phyloP scores from a whole-genome alignment of 2,888 invertebrate species.

The Drosophila acutilabella region DNA sequence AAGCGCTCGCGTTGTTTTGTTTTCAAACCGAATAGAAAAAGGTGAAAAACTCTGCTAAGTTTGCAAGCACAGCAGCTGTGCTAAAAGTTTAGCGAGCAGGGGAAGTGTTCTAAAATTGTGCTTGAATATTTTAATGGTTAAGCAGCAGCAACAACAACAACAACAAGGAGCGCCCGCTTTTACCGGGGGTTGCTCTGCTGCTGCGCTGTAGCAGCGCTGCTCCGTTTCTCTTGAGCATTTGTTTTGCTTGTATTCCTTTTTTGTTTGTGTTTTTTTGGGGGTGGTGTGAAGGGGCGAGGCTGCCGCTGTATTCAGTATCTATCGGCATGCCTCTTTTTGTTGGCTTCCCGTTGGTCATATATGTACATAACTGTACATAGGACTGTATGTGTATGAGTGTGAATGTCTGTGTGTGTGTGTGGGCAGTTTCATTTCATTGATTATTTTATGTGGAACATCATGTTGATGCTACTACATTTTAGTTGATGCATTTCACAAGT shows the following conservation, averaged over 20 bases:
- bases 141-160: slow-evolving; percentile 29
- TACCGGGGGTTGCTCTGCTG: slow-evolving; percentile 44
- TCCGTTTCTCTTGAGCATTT: slow-evolving; percentile 38
- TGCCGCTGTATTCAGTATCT: slow-evolving; percentile 57
- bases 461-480: slow-evolving; percentile 57
- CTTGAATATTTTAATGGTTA: slow-evolving; percentile 17
- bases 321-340: slow-evolving; percentile 77
- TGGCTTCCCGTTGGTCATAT: slow-evolving; percentile 75
- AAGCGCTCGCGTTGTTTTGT: slow-evolving; percentile 21
- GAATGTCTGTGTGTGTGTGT: slow-evolving; percentile 26
- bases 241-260: slow-evolving; percentile 49
- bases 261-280: slow-evolving; percentile 36
- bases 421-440: slow-evolving; percentile 58
- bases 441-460: slow-evolving; percentile 42
- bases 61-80: slow-evolving; percentile 11
- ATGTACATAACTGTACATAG: slow-evolving; percentile 16
- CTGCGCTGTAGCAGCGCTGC: slow-evolving; percentile 27
- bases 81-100: slow-evolving; percentile 37
- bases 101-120: slow-evolving; percentile 25
- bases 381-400: slow-evolving; percentile 10
- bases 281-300: slow-evolving; percentile 43
- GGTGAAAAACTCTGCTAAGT: neutral
- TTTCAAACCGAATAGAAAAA: slow-evolving; percentile 17
- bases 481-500: slow-evolving; percentile 36
- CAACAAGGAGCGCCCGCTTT: slow-evolving; percentile 37